These are phyloP conservation scores for Sylvia borin DNA, from an alignment of 2,797 vertebrate species.

Conservation along the genomic window DNA sequence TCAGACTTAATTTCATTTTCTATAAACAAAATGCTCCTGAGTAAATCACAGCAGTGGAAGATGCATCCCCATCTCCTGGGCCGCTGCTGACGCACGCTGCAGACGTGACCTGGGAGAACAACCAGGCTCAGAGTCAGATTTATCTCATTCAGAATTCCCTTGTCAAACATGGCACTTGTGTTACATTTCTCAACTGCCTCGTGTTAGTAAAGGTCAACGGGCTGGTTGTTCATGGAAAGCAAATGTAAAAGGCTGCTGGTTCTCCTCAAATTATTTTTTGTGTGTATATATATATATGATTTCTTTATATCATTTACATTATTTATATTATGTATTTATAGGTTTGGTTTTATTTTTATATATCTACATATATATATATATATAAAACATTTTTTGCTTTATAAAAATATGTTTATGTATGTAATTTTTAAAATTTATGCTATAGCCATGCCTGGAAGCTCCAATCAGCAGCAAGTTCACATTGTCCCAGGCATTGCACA, in stretches of 20 bases:
- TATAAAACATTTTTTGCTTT: not conserved
- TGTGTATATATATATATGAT: not conserved
- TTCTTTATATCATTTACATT: not conserved
- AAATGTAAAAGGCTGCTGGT: not conserved
- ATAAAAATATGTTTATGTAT: not conserved
- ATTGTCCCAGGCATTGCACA: not conserved
- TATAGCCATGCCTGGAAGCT: not conserved
- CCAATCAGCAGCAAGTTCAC: not conserved
- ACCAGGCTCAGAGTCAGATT: not conserved
- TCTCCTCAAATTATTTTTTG: not conserved
- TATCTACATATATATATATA: not conserved
- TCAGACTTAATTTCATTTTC: slow-evolving; percentile 50
- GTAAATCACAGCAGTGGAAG: not conserved
- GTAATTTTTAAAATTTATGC: not conserved
- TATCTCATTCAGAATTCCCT: slow-evolving; percentile 17
- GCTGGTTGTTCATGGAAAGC: not conserved
- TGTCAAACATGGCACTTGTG: not conserved
- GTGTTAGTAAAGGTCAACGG: not conserved
- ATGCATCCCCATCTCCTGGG: not conserved
- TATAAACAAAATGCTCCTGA: slow-evolving; percentile 37
- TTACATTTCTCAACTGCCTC: not conserved
- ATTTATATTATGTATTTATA: not conserved
- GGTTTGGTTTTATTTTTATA: not conserved
- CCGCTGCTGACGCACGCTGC: not conserved
- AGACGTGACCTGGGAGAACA: not conserved